Evolutionary conservation across 2,113 vertebrate species (phyloP).

Genomic region (Cephalopterus ornatus): DNA sequence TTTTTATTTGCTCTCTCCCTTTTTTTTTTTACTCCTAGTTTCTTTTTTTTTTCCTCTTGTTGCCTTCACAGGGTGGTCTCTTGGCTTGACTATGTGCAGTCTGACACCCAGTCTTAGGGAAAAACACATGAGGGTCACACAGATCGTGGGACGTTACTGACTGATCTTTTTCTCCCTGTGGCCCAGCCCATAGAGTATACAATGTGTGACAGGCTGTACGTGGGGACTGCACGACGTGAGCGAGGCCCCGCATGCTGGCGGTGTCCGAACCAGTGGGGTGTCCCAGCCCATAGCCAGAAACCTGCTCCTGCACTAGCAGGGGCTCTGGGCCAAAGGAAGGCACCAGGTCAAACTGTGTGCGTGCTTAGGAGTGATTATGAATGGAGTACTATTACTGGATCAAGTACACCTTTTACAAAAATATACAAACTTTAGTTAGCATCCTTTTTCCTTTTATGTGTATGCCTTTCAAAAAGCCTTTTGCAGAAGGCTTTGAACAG

Average conservation of each 20-base stretch:
- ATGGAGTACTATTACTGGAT: constrained; percentile 45
- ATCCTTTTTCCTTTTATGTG: constrained; percentile 55
- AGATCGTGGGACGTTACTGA: neutral
- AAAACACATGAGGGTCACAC: neutral
- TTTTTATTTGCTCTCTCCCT: neutral
- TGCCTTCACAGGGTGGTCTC: neutral
- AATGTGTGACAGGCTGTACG: neutral
- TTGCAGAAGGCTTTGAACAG: constrained; percentile 60
- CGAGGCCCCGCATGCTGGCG: fast-evolving
- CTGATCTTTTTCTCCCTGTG: neutral
- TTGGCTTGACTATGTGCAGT: neutral
- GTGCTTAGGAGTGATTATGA: constrained; percentile 34
- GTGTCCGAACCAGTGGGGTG: neutral
- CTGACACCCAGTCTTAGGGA: neutral
- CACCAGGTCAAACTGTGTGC: constrained; percentile 8
- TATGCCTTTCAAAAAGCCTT: constrained; percentile 22
- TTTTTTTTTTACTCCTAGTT: neutral
- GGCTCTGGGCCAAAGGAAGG: constrained; percentile 29
- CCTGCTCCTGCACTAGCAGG: neutral
- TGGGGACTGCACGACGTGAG: neutral
- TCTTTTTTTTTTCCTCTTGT: neutral
- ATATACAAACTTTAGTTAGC: constrained; percentile 57
- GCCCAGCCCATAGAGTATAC: neutral
- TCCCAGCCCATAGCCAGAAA: neutral
- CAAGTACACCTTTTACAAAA: constrained; percentile 59